Base-by-base conservation (phyloP, 2,888 invertebrate genomes). In the Vannuccia rotundouncinata region DNA sequence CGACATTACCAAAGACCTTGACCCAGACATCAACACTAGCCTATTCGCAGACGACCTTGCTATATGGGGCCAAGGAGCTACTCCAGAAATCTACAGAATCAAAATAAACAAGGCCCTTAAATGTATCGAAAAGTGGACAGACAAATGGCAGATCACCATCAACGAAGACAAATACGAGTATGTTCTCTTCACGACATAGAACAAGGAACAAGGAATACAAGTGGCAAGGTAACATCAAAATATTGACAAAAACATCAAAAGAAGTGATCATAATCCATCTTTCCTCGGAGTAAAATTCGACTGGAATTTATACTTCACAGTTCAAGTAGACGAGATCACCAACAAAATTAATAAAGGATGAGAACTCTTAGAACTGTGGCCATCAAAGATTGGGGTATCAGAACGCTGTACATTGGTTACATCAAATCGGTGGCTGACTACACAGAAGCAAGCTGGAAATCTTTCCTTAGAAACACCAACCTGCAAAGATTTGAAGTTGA, bases 1-100 rank as follows among this genome's bases (percentile, higher is more conserved):
- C n/a, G 74, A 73, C 74, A 73, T 73, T n/a, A 22, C 5, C 10
- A 73, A 73, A 73, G 22, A 73, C 74, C 59, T 59, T 59, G 13
- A 10, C n/a, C 59, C 59, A n/a, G 59, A n/a, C 59, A n/a, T 59
- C 10, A 10, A 73, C 22, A 73, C 29, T n/a, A 28, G 74, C n/a
- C 74, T 73, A 5, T 73, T 73, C 29, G 74, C 74, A n/a, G 74
- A 73, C n/a, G 74, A 73, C 29, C 22, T 73, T 5, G 74, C 74
- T 22, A n/a, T 73, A 28, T 73, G 74, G 74, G 27, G 5, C 5
- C 74, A 73, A 73, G 74, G 22, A 5, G 5, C 27, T 22, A 28
- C 5, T n/a, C 22, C 74, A 5, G 74, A 73, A 73, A 73, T 13
- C 22, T 73, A 5, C 74, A 73, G 74, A 73, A 73, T 5, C 5